These are phyloP conservation scores for Cheilosia urbana DNA, from an alignment of 2,888 invertebrate species.

Conservation along the genomic window DNA sequence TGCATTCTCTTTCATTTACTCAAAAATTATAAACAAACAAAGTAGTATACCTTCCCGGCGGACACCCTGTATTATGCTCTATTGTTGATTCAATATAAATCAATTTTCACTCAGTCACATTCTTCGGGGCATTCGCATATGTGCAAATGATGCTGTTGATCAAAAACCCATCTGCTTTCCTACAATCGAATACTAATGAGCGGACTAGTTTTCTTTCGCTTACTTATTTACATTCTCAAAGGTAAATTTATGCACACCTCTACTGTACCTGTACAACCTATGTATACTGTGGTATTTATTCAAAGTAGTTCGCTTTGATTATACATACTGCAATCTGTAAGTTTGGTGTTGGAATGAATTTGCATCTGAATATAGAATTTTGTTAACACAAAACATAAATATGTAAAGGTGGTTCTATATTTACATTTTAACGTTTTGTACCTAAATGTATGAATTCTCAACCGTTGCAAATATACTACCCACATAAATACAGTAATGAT, in stretches of 20 bases:
- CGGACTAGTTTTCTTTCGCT: conserved; percentile 10
- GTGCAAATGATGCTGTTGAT: conserved; percentile 21
- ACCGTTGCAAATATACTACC: no score
- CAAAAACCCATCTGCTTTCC: conserved; percentile 36
- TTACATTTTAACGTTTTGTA: background rate
- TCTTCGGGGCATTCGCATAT: background rate
- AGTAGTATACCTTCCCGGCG: no score
- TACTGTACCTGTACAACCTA: background rate
- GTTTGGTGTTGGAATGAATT: background rate
- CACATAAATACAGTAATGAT: no score
- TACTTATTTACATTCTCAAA: conserved; percentile 12
- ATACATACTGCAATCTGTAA: conserved; percentile 15
- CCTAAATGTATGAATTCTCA: background rate
- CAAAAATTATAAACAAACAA: no score
- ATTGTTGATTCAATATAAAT: background rate
- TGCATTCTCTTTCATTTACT: no score
- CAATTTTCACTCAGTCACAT: no score
- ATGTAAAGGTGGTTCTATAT: background rate
- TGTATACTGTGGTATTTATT: background rate
- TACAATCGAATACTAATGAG: conserved; percentile 48
- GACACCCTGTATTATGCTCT: background rate
- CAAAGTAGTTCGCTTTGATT: conserved; percentile 28
- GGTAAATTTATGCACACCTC: conserved; percentile 32
- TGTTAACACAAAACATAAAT: background rate
- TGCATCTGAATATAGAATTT: background rate